phyloP scores from a whole-genome alignment of 2,113 vertebrate species.

The Erythrocercus mccallii region DNA sequence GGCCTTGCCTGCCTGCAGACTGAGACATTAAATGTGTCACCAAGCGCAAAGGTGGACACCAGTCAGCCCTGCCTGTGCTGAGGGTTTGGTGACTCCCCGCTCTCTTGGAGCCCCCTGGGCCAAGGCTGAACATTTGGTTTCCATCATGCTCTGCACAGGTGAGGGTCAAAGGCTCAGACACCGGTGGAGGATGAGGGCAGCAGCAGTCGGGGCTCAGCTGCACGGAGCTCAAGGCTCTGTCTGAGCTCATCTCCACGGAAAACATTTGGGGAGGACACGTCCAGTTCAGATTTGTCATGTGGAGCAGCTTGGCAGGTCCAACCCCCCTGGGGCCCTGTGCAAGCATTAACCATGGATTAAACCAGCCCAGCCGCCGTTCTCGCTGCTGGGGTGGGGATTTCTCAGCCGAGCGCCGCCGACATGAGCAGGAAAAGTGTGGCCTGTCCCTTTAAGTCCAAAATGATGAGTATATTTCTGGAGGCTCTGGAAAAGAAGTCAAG shows the following conservation, averaged over 20 bases:
- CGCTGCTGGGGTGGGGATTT: not conserved
- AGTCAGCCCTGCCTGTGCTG: not conserved
- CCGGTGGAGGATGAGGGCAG: accelerated
- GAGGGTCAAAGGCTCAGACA: not conserved
- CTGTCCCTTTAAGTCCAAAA: constrained; percentile 54
- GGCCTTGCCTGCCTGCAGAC: not conserved
- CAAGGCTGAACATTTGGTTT: not conserved
- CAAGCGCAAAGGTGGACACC: not conserved
- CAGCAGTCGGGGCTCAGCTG: not conserved
- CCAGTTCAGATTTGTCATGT: constrained; percentile 9
- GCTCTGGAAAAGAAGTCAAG: constrained; percentile 67
- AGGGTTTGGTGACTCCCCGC: not conserved
- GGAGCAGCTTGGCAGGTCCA: constrained; percentile 24
- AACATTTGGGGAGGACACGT: not conserved
- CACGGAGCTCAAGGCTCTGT: accelerated
- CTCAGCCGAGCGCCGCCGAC: accelerated
- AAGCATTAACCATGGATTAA: constrained; percentile 45
- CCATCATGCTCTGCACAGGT: not conserved
- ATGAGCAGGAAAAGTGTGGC: not conserved
- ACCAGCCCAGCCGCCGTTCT: not conserved
- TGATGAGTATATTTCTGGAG: constrained; percentile 44
- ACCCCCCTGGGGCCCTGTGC: not conserved
- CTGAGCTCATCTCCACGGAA: constrained; percentile 42
- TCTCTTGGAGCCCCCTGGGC: not conserved
- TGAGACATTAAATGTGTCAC: not conserved